Evolutionary conservation across 1,140 invertebrate genomes (phyloP).

Genomic region (Lerema accius): DNA sequence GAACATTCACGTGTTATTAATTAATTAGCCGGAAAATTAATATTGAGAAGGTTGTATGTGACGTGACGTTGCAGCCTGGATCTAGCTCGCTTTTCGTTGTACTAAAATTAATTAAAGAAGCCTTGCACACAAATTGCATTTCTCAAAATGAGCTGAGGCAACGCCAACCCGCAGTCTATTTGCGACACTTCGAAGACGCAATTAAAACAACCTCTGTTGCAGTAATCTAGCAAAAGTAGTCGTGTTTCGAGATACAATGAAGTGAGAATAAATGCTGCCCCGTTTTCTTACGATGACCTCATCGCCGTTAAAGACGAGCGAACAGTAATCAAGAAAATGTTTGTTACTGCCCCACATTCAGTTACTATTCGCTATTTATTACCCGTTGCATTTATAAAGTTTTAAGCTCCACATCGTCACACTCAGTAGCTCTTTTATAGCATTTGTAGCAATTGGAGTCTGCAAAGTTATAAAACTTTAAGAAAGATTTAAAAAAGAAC

Average conservation of each 20-base stretch:
- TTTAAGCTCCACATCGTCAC: conserved; percentile 10
- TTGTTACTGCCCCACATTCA: neutral
- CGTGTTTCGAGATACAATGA: conserved; percentile 26
- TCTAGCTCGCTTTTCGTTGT: conserved; percentile 40
- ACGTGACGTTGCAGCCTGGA: conserved; percentile 51
- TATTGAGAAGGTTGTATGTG: conserved; percentile 70
- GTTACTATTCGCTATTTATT: conserved; percentile 7
- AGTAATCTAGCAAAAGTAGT: conserved; percentile 27
- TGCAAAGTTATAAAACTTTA: conserved; percentile 6
- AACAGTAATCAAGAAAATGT: conserved; percentile 7
- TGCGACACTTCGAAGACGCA: conserved; percentile 20
- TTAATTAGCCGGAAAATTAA: conserved; percentile 77
- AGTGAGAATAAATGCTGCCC: conserved; percentile 13
- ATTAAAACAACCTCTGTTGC: conserved; percentile 26
- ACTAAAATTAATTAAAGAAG: conserved; percentile 71
- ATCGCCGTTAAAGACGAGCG: neutral
- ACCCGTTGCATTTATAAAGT: conserved; percentile 5
- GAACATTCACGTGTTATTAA: conserved; percentile 67
- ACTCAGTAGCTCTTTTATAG: neutral
- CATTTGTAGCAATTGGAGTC: neutral
- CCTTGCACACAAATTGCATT: conserved; percentile 41
- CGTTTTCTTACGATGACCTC: conserved; percentile 15
- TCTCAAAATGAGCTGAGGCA: conserved; percentile 35
- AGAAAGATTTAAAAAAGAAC: neutral
- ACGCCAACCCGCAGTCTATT: conserved; percentile 19